A percentile compares a stretch with the other conserved stretches of the same genome.
phyloP scores from a whole-genome alignment of 2,797 vertebrate species.

The Myripristis murdjan region DNA sequence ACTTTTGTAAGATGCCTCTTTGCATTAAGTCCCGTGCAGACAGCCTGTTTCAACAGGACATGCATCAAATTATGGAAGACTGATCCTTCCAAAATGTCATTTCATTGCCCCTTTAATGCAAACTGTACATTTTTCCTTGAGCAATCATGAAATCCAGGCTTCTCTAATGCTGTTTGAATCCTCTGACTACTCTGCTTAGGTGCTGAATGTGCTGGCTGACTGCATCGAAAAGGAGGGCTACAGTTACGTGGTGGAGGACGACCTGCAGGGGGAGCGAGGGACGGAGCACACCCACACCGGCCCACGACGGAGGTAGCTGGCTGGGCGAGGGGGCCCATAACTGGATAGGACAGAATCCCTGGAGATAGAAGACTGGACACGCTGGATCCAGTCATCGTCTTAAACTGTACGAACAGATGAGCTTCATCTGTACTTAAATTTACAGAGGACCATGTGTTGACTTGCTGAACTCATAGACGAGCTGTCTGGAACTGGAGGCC shows the following conservation, averaged over 20 bases:
- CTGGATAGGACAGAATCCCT: slow-evolving; percentile 39
- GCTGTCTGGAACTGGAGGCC: slow-evolving; percentile 42
- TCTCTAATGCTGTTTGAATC: too few species aligned
- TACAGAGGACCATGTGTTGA: slow-evolving; percentile 48
- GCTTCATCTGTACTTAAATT: slow-evolving; percentile 42
- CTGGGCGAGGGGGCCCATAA: slow-evolving; percentile 12
- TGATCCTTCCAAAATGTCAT: too few species aligned
- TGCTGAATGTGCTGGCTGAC: slow-evolving; percentile 90
- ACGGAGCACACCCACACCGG: slow-evolving; percentile 80
- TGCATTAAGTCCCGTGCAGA: too few species aligned
- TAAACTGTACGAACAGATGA: slow-evolving; percentile 43
- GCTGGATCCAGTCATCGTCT: slow-evolving; percentile 25
- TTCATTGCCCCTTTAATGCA: too few species aligned
- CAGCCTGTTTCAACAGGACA: too few species aligned
- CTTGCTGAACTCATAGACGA: slow-evolving; percentile 28
- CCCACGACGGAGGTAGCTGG: slow-evolving; percentile 90
- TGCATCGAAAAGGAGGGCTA: slow-evolving; percentile 94
- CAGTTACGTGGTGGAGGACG: slow-evolving; percentile 90
- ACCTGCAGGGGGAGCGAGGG: slow-evolving; percentile 81
- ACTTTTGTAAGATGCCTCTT: too few species aligned
- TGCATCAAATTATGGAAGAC: too few species aligned
- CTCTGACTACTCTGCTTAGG: too few species aligned
- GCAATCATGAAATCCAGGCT: too few species aligned
- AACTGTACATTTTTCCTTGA: too few species aligned
- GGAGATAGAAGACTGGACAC: slow-evolving; percentile 33